A percentile compares a stretch with the other conserved stretches of the same genome.
phyloP scores from a whole-genome alignment of 2,797 vertebrate species.

The Myripristis jacobus region DNA sequence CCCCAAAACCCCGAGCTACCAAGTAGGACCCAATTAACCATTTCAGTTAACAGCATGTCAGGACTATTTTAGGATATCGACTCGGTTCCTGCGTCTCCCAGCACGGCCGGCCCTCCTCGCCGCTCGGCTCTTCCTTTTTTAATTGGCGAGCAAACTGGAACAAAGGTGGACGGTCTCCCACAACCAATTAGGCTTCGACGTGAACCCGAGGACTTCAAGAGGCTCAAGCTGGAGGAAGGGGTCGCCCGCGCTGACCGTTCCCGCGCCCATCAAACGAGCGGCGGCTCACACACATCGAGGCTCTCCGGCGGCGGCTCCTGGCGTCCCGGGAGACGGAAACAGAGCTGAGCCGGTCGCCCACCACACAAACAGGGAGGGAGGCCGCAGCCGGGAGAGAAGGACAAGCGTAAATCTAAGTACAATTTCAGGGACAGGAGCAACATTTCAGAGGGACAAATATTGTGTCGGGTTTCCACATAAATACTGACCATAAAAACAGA shows the following conservation, averaged over 20 bases:
- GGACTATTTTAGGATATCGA: background rate
- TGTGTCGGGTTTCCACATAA: conserved; percentile 58
- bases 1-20: background rate
- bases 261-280: background rate
- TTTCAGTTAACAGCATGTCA: background rate
- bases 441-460: conserved; percentile 58
- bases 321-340: conserved; percentile 25
- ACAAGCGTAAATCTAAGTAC: conserved; percentile 62
- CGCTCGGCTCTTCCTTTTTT: background rate
- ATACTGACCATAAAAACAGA: conserved; percentile 71
- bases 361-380: background rate
- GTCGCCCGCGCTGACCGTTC: conserved; percentile 34
- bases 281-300: conserved; percentile 29
- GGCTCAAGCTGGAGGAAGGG: conserved; percentile 40
- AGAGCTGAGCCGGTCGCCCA: conserved; percentile 8
- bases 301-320: conserved; percentile 44
- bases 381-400: conserved; percentile 26
- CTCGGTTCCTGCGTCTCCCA: conserved; percentile 18
- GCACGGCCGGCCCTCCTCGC: background rate
- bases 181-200: conserved; percentile 27
- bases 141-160: conserved; percentile 22
- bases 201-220: conserved; percentile 25
- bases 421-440: conserved; percentile 32
- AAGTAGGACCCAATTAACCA: background rate
- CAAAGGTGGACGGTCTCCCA: conserved; percentile 18